These are phyloP conservation scores for Sycophila sp. DNA, from an alignment of 1,140 invertebrate genomes.

Conservation along the genomic window DNA sequence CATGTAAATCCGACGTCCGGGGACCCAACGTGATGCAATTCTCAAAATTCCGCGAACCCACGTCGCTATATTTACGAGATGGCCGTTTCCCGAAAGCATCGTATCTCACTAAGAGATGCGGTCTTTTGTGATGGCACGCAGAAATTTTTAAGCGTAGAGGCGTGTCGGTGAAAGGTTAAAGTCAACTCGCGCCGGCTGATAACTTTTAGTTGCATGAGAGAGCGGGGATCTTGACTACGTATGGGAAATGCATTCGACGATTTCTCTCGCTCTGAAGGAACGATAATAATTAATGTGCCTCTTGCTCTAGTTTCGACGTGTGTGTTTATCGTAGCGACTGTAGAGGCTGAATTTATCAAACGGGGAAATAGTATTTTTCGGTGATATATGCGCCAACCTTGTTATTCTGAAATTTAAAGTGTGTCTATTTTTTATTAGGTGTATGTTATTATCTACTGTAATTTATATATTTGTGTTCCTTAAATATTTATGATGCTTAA, in stretches of 20 bases:
- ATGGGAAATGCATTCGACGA: background rate
- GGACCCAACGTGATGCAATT: background rate
- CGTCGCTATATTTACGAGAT: background rate
- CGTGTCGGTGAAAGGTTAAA: slow-evolving; percentile 25
- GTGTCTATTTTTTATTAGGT: no score
- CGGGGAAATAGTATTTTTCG: no score
- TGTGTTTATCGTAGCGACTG: no score
- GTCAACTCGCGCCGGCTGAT: background rate
- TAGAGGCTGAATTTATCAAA: no score
- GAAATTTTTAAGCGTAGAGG: background rate
- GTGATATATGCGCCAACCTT: background rate
- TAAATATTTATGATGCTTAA: no score
- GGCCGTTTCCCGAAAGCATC: background rate
- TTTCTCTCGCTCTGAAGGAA: background rate
- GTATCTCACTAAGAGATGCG: no score
- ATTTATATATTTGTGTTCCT: no score
- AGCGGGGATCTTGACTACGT: background rate
- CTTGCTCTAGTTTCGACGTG: background rate
- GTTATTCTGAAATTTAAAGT: no score
- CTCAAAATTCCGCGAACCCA: background rate
- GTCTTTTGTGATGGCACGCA: no score
- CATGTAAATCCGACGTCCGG: no score
- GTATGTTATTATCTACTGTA: no score
- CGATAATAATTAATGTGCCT: slow-evolving; percentile 2
- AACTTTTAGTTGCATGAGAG: slow-evolving; percentile 9